Evolutionary conservation across 2,888 invertebrate genomes (phyloP), one percentile per base, ranked within the genome.

Genomic region (Drosophila mulleri): DNA sequence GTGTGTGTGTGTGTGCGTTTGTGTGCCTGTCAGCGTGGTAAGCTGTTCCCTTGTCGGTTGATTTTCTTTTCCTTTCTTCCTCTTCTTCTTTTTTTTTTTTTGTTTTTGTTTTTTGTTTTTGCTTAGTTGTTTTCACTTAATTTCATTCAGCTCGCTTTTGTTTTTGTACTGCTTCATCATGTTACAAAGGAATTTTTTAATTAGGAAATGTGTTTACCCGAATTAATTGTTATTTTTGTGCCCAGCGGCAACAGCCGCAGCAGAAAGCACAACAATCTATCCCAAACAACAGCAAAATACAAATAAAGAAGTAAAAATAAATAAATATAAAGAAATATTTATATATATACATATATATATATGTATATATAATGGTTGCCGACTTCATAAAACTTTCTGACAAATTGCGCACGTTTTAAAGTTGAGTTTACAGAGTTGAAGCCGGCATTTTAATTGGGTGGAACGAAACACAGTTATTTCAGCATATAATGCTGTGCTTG

Each of bases 141-240:
- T 85, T 85, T 81, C 68, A 72, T 80, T 80, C 53, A 45, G 60
- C 52, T 67, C 32, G 62, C 62, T 50, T 69, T 85, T 78, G 77
- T 79, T 86, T 83, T 79, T 66, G 52, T 61, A 56, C 70, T 72
- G 67, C 59, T 52, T 73, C 82, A 75, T 74, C 72, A 71, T 67
- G 74, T 72, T 78, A 73, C 66, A 78, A 80, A 86, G 75, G 89
- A 89, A 90, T 89, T 89, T 89, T 89, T 90, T 89, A 89, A 89
- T 89, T 89, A 89, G 84, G 89, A 90, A 89, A 80, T 88, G 86
- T 88, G 88, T 88, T 90, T 88, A 86, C 82, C 81, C 85, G 81
- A 90, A 89, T 89, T 90, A 89, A 89, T 88, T 90, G 89, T 85
- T 82, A 72, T 82, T 79, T 66, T 83, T 80, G 45, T 71, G 64